Evolutionary conservation across 2,888 invertebrate genomes (phyloP), one percentile per base, ranked within the genome.

Genomic region (Leucoma salicis): DNA sequence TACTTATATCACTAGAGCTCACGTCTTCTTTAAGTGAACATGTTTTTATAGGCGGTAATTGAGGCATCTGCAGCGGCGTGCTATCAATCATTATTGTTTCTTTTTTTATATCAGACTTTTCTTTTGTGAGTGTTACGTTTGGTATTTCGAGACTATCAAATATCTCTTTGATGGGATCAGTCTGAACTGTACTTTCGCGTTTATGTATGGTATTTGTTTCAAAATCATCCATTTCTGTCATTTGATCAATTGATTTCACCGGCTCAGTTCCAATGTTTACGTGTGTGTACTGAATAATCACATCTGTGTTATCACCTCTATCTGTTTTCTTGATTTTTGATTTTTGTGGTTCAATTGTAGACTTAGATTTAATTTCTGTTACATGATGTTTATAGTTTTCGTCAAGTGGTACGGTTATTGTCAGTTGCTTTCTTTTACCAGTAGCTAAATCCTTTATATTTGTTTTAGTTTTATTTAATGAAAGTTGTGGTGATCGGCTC

Each of bases 141-240:
- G 88, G 88, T 79, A 88, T 79, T 47, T 80, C 72, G 13, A 88
- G 83, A 63, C 69, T 80, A 59, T 86, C 88, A 57, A 76, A 86
- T 31, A 65, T 51, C 43, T 73, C 61, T 41, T 66, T 67, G 6
- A 62, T 47, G 10, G 64, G 38, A 39, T 78, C 70, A 6, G 70
- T 70, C 49, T 74, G 70, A 14, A 66, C 39, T 13, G 57, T 56
- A 43, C 50, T 70, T 10, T 66, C 60, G 36, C 52, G 64, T 14
- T 57, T 69, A 39, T 53, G 65, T 14, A 58, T 50, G n/a, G 56
- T 47, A 18, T 64, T 54, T 8, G 67, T 56, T 47, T 67, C 53
- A 39, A 49, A 49, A 18, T 60, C 56, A 36, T 69, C 65, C 41
- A 69, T 73, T 55, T 77, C 69, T 18, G 78, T 82, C 2, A 61